These are phyloP conservation scores for Gibbula magus DNA, from an alignment of 2,888 invertebrate genomes.

Conservation along the genomic window DNA sequence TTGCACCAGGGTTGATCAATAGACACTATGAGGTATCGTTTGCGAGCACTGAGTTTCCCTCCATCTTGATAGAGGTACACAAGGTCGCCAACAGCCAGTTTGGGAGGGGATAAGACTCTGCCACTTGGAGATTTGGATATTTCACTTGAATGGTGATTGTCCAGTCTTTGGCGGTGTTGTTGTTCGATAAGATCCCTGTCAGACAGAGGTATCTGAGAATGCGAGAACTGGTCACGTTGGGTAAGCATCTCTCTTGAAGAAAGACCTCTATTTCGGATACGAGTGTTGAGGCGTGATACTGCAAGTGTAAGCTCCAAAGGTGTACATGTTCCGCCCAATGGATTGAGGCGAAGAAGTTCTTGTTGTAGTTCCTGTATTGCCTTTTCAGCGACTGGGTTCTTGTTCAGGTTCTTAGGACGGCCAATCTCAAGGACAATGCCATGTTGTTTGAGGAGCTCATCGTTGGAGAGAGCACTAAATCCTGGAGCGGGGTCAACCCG, in stretches of 20 bases:
- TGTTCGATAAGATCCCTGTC: neutral
- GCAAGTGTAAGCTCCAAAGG: neutral
- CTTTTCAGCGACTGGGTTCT: constrained; percentile 24
- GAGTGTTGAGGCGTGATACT: neutral
- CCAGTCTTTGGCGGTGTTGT: neutral
- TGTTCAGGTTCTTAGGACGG: constrained; percentile 12
- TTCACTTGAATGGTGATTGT: constrained; percentile 8
- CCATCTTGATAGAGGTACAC: constrained; percentile 2
- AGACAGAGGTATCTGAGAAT: neutral
- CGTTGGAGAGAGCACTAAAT: neutral
- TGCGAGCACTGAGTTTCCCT: neutral
- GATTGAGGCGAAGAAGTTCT: constrained; percentile 1
- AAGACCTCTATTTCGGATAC: constrained; percentile 7
- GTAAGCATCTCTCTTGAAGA: constrained; percentile 10
- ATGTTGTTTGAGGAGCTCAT: neutral
- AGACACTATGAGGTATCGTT: too few relatives aligned
- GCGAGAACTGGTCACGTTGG: neutral
- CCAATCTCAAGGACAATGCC: neutral
- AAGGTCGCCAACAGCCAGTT: neutral
- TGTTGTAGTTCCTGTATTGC: constrained; percentile 8
- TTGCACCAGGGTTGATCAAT: too few relatives aligned
- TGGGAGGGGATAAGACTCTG: neutral
- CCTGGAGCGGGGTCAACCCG: constrained; percentile 2
- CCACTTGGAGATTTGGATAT: neutral
- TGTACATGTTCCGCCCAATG: neutral